Evolutionary conservation across 1,140 invertebrate genomes (phyloP).

Genomic region (Drosophila orosa): DNA sequence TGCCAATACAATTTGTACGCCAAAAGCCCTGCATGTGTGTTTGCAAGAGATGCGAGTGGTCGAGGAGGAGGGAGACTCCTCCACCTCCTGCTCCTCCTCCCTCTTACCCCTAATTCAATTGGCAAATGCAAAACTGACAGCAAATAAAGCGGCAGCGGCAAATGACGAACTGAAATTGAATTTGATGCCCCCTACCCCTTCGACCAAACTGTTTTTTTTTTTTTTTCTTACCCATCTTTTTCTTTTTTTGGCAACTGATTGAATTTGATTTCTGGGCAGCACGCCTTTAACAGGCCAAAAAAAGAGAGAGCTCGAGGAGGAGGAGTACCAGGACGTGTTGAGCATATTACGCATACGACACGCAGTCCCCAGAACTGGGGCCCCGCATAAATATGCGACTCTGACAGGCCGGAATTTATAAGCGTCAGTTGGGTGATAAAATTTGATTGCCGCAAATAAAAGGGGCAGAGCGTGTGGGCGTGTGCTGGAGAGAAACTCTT

Average conservation of each 20-base stretch:
- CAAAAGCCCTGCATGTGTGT: conserved; percentile 4
- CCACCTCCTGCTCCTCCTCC: not conserved
- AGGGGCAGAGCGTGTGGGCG: conserved; percentile 11
- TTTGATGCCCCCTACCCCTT: conserved; percentile 34
- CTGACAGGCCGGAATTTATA: conserved; percentile 72
- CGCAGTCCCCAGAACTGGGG: conserved; percentile 3
- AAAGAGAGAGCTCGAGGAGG: not conserved
- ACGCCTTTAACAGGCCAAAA: conserved; percentile 30
- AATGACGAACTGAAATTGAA: conserved; percentile 63
- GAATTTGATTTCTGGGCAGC: conserved; percentile 67
- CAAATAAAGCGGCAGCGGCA: conserved; percentile 29
- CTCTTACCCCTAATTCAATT: conserved; percentile 53
- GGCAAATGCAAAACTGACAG: conserved; percentile 59
- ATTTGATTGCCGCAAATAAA: conserved; percentile 77
- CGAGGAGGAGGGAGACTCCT: no score
- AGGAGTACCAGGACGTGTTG: conserved; percentile 52
- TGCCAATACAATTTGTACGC: conserved; percentile 46
- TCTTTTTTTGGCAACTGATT: conserved; percentile 52
- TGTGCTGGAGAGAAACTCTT: not conserved
- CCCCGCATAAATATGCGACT: conserved; percentile 67
- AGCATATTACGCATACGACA: conserved; percentile 72
- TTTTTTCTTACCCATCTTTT: conserved; percentile 32
- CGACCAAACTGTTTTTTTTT: conserved; percentile 39
- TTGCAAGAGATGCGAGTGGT: conserved; percentile 4
- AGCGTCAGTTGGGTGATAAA: conserved; percentile 76